Percentiles rank a stretch among this genome's conserved stretches.
Conservation (phyloP, 2,797 vertebrate genomes). For the Sebastes miniatus region DNA sequence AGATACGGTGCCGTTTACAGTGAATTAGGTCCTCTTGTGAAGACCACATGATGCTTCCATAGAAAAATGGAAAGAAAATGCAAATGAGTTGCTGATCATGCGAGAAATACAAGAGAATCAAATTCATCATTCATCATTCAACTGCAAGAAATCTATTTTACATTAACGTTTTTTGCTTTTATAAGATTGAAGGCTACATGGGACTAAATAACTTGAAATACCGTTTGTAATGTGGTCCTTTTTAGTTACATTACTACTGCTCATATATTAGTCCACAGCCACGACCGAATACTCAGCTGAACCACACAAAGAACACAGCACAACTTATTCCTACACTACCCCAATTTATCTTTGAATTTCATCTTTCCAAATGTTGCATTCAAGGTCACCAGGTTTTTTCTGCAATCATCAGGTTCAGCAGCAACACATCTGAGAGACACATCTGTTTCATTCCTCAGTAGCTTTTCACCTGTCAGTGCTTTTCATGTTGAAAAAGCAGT, state of each 20-base stretch:
- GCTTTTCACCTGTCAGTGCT: neutral
- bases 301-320: neutral
- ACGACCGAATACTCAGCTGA: neutral
- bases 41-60: neutral
- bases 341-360: neutral
- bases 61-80: neutral
- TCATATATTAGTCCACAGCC: neutral
- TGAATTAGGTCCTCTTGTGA: neutral
- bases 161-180: neutral
- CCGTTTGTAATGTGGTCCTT: neutral
- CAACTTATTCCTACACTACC: neutral
- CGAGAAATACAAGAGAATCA: neutral
- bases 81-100: neutral
- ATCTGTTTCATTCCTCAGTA: constrained; percentile 27
- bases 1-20: neutral
- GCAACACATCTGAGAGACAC: neutral
- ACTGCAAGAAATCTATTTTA: too few relatives aligned
- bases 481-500: constrained; percentile 8
- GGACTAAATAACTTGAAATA: neutral
- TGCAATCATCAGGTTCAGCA: neutral
- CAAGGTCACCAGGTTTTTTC: neutral
- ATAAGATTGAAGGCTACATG: neutral
- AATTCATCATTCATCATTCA: too few relatives aligned
- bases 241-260: neutral
- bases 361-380: neutral